A percentile compares a stretch with the other conserved stretches of the same genome.
phyloP scores from a whole-genome alignment of 2,888 invertebrate genomes.

The Aelia acuminata region DNA sequence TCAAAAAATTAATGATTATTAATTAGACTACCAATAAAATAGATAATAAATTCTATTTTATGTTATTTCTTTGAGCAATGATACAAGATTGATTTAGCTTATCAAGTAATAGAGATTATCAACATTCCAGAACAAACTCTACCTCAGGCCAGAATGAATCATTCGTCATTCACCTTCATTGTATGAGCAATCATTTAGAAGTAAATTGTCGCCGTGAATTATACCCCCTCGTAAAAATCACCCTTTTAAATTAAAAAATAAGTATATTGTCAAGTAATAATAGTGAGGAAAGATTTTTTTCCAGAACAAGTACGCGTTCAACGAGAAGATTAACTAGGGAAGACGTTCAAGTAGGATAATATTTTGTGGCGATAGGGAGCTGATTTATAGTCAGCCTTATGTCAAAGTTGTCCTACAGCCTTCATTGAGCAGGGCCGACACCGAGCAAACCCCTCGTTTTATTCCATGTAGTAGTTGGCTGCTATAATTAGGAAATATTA shows the following conservation, averaged over 20 bases:
- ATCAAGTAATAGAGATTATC: background rate
- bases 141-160: background rate
- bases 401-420: background rate
- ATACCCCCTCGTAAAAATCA: background rate
- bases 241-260: background rate
- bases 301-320: background rate
- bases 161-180: background rate
- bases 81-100: background rate
- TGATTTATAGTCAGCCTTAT: slow-evolving; percentile 4
- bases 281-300: background rate
- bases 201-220: background rate
- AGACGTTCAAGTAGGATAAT: background rate
- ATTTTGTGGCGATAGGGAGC: background rate
- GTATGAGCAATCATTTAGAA: background rate
- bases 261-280: background rate
- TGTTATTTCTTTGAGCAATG: background rate
- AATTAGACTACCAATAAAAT: background rate
- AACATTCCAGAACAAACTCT: background rate
- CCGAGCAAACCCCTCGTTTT: background rate
- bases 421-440: background rate
- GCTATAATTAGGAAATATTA: background rate
- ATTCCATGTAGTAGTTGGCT: background rate
- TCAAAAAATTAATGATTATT: too few species aligned
- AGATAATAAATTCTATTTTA: background rate
- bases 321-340: background rate